phyloP scores from a whole-genome alignment of 1,140 invertebrate species.

The Macrosteles quadrilineatus region DNA sequence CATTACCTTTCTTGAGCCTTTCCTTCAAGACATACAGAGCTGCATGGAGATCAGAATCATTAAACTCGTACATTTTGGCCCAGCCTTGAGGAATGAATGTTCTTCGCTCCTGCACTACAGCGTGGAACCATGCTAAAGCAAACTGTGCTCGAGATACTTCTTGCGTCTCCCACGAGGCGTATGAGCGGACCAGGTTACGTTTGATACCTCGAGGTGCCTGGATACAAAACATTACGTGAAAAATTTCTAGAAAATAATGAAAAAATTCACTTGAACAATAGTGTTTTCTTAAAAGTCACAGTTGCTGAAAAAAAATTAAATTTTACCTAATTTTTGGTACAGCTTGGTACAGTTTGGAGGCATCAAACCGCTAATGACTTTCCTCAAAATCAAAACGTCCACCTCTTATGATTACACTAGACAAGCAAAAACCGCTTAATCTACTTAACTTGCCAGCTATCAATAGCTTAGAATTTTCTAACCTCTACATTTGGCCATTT shows the following conservation, averaged over 20 bases:
- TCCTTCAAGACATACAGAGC: conserved; percentile 71
- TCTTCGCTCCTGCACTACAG: conserved; percentile 84
- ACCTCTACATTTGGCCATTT: too few relatives aligned
- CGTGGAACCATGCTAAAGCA: conserved; percentile 79
- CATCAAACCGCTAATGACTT: too few relatives aligned
- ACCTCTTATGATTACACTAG: too few relatives aligned
- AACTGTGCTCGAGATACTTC: conserved; percentile 61
- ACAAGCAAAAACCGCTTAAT: too few relatives aligned
- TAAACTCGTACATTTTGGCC: conserved; percentile 91
- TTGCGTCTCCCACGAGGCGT: conserved; percentile 58
- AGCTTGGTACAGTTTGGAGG: too few relatives aligned
- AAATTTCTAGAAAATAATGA: neutral
- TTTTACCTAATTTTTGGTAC: too few relatives aligned
- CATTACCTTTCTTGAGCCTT: conserved; percentile 52
- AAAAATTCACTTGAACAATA: too few relatives aligned
- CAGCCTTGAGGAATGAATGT: conserved; percentile 85
- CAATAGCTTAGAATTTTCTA: too few relatives aligned
- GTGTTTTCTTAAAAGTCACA: too few relatives aligned
- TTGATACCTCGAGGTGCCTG: conserved; percentile 68
- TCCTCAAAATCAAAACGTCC: too few relatives aligned
- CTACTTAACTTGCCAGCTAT: too few relatives aligned
- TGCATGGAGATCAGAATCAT: conserved; percentile 77
- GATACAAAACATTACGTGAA: conserved; percentile 39
- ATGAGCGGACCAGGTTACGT: conserved; percentile 62
- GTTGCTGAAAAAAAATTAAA: too few relatives aligned